Base-by-base conservation (phyloP, 2,888 invertebrate genomes). In the Ypsolopha sequella region DNA sequence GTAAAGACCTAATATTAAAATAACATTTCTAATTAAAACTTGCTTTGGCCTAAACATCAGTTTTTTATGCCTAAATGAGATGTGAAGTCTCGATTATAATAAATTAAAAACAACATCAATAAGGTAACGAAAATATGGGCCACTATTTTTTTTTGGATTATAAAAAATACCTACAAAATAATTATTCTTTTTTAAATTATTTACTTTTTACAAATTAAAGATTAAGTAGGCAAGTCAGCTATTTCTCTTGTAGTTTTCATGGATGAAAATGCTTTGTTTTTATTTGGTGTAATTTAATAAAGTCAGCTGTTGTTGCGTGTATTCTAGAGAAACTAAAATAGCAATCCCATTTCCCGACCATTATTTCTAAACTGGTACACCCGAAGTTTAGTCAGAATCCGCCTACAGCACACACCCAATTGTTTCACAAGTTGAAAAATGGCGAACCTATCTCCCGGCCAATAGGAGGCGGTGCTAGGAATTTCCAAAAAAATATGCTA, bases 391-490 rank as follows among this genome's bases (percentile, higher is more conserved):
- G 34, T 41, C 34, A 43, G 54, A 71, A 66, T 69, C 73, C 80
- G 79, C 84, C 81, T 80, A 81, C 80, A 77, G 70, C 73, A 74
- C 69, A 70, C 75, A 68, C 63, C 68, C 75, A 77, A 80, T 80
- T 80, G 80, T 80, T 77, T 73, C 71, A 70, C 66, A 66, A 73
- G 65, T 73, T 80, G 78, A 80, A 84, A 84, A 84, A 84, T 85
- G 82, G 84, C 85, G 82, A 78, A 68, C 69, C 59, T 62, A 61
- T 64, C 58, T 68, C 59, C 57, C 68, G 58, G 70, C 84, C 85
- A 85, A 85, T 85, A 63, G 65, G 58, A 85, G 85, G 85, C 84
- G 85, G 65, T 63, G 69, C 81, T 74, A 61, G 61, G 61, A 61
- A 60, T 65, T 59, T 51, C 53, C 50, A 53, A 55, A 59, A 62